These are phyloP conservation scores for Elachura formosa DNA, from an alignment of 2,113 vertebrate species.

Conservation along the genomic window DNA sequence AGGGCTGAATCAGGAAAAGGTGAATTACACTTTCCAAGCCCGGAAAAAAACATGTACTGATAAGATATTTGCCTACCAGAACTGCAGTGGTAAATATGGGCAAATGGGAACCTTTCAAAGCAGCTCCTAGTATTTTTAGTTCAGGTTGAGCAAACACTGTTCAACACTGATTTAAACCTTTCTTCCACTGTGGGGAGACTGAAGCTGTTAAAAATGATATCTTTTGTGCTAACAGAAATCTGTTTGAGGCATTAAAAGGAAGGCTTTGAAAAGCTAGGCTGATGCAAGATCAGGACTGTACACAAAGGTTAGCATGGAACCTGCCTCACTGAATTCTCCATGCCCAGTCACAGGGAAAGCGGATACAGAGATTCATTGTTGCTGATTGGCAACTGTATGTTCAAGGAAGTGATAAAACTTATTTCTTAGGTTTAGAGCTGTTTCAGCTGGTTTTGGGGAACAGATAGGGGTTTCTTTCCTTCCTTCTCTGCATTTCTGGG, in stretches of 20 bases:
- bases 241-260: not conserved
- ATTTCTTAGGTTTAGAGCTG: not conserved
- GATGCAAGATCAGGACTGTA: not conserved
- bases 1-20: constrained; percentile 59
- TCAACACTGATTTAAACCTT: not conserved
- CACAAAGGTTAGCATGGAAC: not conserved
- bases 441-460: not conserved
- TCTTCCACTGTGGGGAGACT: not conserved
- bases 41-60: not conserved
- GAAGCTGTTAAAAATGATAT: not conserved
- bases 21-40: constrained; percentile 26
- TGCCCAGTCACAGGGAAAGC: not conserved
- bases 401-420: not conserved
- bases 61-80: constrained; percentile 46
- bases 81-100: not conserved
- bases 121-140: not conserved
- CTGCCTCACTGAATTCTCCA: not conserved
- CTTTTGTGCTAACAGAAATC: not conserved
- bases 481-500: not conserved
- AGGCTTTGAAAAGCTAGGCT: not conserved
- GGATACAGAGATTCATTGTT: accelerated
- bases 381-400: not conserved
- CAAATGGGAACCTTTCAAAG: not conserved
- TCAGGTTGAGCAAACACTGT: not conserved
- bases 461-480: not conserved